phyloP scores from a whole-genome alignment of 64 coral and sea anemone species.

The Exaiptasia diaphana region DNA sequence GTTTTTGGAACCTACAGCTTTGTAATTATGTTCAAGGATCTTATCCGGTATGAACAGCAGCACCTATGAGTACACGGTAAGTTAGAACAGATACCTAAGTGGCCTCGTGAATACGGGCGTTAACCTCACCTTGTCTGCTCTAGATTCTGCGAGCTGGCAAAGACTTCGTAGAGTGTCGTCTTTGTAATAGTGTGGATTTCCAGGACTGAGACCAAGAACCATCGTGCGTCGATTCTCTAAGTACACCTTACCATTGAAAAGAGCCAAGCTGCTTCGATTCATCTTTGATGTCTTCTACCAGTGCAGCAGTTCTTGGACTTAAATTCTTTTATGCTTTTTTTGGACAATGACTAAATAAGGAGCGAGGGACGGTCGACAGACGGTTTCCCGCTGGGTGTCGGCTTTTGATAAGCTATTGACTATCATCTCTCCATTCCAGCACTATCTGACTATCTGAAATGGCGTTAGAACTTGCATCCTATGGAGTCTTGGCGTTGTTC shows the following conservation, averaged over 20 bases:
- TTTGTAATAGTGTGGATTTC: constrained; percentile 72
- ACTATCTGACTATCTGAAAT: no score
- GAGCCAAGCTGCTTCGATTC: no score
- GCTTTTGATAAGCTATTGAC: no score
- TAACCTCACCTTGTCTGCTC: constrained; percentile 41
- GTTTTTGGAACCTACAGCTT: constrained; percentile 71
- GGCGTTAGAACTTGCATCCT: no score
- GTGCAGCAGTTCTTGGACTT: no score
- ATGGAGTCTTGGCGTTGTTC: no score
- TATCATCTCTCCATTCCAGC: no score
- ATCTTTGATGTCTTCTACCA: no score
- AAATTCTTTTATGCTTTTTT: no score
- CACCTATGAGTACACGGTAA: constrained; percentile 8
- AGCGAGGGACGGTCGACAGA: no score
- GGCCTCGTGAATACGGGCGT: not conserved
- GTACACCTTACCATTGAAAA: constrained; percentile 46
- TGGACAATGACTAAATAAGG: no score
- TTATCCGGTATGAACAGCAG: constrained; percentile 67
- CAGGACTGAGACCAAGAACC: constrained; percentile 72
- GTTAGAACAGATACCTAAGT: not conserved
- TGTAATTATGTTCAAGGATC: constrained; percentile 67
- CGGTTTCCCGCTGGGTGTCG: no score
- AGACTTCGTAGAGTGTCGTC: constrained; percentile 36
- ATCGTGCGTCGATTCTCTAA: constrained; percentile 15
- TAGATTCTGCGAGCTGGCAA: constrained; percentile 36